phyloP scores from a whole-genome alignment of 2,888 invertebrate genomes.

The Phyllotreta cruciferae region DNA sequence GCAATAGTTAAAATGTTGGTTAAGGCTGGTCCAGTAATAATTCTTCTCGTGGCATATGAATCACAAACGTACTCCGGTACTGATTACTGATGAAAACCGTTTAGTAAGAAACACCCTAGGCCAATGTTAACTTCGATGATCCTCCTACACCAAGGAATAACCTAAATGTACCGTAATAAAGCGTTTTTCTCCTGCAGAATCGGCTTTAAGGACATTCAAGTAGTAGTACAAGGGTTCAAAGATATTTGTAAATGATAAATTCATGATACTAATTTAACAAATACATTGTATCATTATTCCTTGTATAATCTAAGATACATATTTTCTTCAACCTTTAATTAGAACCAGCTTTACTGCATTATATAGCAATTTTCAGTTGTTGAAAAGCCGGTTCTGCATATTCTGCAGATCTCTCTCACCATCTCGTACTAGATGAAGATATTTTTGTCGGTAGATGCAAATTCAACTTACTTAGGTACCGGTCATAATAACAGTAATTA shows the following conservation, averaged over 20 bases:
- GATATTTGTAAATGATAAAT: no score
- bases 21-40: conserved; percentile 7
- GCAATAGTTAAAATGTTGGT: conserved; percentile 4
- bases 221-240: no score
- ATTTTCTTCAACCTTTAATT: no score
- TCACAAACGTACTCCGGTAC: conserved; percentile 8
- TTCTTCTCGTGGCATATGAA: conserved; percentile 9
- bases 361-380: background rate
- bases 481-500: conserved; percentile 19
- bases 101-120: conserved; percentile 19
- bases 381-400: background rate
- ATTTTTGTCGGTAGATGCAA: conserved; percentile 21
- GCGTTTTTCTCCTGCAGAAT: background rate
- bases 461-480: conserved; percentile 8
- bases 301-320: no score
- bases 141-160: conserved; percentile 15
- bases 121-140: conserved; percentile 6
- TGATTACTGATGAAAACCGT: conserved; percentile 17
- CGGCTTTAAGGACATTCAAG: no score
- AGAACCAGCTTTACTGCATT: no score
- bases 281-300: no score
- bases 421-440: conserved; percentile 18
- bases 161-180: conserved; percentile 19
- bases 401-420: conserved; percentile 6
- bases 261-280: no score